A percentile compares a stretch with the other conserved stretches of the same genome.
phyloP scores from a whole-genome alignment of 2,888 invertebrate genomes.

The Agrenia bidenticulata region DNA sequence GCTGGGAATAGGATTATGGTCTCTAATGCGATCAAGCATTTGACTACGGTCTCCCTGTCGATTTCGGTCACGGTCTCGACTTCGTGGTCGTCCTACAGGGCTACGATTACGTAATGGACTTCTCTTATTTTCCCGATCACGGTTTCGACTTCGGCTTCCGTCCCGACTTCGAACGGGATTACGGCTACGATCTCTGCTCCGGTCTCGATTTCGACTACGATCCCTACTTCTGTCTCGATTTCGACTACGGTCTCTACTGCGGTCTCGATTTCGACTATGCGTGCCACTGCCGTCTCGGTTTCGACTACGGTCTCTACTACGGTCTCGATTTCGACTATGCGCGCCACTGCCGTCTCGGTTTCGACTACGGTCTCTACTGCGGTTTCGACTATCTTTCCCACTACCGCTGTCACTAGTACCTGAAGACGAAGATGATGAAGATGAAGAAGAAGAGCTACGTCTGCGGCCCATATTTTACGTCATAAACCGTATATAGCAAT shows the following conservation, averaged over 20 bases:
- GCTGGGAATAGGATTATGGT: neutral
- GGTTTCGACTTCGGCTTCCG: neutral
- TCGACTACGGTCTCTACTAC: neutral
- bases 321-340: neutral
- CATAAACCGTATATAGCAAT: no score
- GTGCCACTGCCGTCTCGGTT: neutral
- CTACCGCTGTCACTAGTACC: constrained; percentile 2
- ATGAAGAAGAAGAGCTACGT: neutral
- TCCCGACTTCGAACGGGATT: neutral
- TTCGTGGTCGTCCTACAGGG: no score
- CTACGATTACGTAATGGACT: neutral
- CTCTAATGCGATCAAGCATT: neutral
- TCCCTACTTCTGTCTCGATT: neutral
- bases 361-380: neutral
- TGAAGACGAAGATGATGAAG: neutral
- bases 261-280: neutral
- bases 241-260: neutral
- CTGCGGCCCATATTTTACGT: no score
- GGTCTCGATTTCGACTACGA: neutral
- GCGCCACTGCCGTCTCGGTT: neutral
- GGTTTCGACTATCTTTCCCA: neutral
- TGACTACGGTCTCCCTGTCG: neutral
- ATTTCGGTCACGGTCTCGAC: no score
- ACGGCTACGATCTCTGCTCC: neutral
- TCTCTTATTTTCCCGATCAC: neutral